These are phyloP conservation scores for Trichogramma pretiosum DNA, from an alignment of 1,140 invertebrate species.

Conservation along the genomic window DNA sequence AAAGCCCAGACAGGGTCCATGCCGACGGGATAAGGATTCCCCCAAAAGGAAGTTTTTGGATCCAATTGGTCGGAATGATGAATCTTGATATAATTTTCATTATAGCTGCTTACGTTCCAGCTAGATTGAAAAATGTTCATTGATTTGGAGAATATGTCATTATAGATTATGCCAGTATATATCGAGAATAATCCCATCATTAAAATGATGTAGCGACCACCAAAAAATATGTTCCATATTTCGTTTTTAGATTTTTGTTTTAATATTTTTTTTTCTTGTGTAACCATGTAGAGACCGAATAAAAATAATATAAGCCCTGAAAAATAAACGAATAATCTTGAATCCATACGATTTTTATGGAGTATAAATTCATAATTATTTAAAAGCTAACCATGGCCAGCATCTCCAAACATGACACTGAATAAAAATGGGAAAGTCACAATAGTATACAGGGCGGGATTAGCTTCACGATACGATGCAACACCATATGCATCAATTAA, in stretches of 20 bases:
- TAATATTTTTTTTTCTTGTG: slow-evolving; percentile 63
- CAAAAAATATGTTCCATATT: slow-evolving; percentile 97
- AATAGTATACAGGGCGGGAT: slow-evolving; percentile 90
- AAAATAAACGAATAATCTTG: too few relatives aligned
- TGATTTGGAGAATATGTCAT: slow-evolving; percentile 94
- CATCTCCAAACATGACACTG: slow-evolving; percentile 96
- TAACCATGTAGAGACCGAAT: slow-evolving; percentile 69
- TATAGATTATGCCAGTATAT: slow-evolving; percentile 96
- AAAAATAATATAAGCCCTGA: slow-evolving; percentile 30
- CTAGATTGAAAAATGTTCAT: slow-evolving; percentile 80
- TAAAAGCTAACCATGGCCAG: slow-evolving; percentile 88
- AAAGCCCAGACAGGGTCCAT: slow-evolving; percentile 88
- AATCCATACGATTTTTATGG: too few relatives aligned
- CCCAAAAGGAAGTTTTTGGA: slow-evolving; percentile 52
- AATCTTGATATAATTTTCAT: slow-evolving; percentile 36
- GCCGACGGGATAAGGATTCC: slow-evolving; percentile 71
- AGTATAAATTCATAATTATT: too few relatives aligned
- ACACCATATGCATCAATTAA: slow-evolving; percentile 95
- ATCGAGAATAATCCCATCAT: slow-evolving; percentile 96
- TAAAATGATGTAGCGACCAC: slow-evolving; percentile 93
- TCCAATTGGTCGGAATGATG: too few relatives aligned
- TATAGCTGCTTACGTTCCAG: slow-evolving; percentile 58
- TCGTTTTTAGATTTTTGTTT: slow-evolving; percentile 61
- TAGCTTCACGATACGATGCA: slow-evolving; percentile 86
- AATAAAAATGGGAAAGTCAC: slow-evolving; percentile 98